These are phyloP conservation scores for Luffia ferchaultella DNA, from an alignment of 2,888 invertebrate genomes.

Conservation along the genomic window DNA sequence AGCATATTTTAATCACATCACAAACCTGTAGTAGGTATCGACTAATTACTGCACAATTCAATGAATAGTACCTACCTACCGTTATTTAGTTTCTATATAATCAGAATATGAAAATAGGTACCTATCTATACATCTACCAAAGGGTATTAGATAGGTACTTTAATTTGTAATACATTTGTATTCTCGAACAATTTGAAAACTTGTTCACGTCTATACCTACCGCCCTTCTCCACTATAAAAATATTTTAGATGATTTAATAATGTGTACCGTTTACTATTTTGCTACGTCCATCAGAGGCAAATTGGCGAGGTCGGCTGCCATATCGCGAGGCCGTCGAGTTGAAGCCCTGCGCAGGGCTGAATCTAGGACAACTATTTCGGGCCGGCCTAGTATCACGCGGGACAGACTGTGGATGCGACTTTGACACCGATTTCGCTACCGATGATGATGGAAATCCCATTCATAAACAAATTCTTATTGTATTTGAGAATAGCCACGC, in stretches of 20 bases:
- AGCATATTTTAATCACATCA: too few relatives aligned
- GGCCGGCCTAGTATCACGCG: conserved; percentile 14
- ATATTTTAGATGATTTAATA: neutral
- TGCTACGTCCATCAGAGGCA: conserved; percentile 19
- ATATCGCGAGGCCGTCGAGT: neutral
- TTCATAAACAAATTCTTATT: too few relatives aligned
- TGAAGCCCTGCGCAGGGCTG: conserved; percentile 5
- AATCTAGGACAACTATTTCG: conserved; percentile 20
- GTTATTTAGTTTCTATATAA: too few relatives aligned
- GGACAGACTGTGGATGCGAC: conserved; percentile 13
- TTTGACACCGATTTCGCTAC: conserved; percentile 14
- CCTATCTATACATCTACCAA: too few relatives aligned
- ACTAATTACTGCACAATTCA: too few relatives aligned
- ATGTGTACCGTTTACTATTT: neutral
- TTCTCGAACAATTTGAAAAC: neutral
- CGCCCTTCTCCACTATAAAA: neutral
- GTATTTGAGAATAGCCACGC: too few relatives aligned
- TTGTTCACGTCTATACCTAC: neutral
- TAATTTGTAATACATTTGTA: too few relatives aligned
- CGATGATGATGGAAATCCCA: neutral
- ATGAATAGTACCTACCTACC: too few relatives aligned
- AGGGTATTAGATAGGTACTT: too few relatives aligned
- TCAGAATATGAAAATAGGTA: too few relatives aligned
- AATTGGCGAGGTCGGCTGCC: conserved; percentile 18
- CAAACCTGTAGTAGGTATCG: too few relatives aligned